Percentiles rank a stretch among this genome's conserved stretches.
phyloP scores from a whole-genome alignment of 2,113 vertebrate genomes.

The Ramphastos sulfuratus region DNA sequence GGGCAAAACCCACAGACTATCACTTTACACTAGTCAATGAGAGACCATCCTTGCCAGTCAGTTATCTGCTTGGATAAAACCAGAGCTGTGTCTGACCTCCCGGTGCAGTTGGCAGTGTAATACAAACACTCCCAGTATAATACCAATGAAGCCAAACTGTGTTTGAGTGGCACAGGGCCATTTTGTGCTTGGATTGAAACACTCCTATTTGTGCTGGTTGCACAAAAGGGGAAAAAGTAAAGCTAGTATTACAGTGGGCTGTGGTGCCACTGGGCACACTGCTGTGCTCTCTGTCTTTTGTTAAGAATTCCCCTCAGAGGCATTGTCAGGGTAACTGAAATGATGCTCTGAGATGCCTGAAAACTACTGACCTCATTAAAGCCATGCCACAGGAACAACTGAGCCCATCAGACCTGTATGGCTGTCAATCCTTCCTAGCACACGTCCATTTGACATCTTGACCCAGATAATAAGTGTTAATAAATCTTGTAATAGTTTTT shows the following conservation, averaged over 20 bases:
- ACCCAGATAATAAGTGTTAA: not conserved
- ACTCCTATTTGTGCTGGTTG: not conserved
- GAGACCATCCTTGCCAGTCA: not conserved
- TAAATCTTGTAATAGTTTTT: not conserved
- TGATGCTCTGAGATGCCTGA: not conserved
- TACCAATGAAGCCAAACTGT: not conserved
- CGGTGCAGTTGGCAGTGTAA: not conserved
- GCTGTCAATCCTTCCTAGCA: not conserved
- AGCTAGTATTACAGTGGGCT: fast-evolving
- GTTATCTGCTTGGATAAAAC: not conserved
- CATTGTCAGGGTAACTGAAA: not conserved
- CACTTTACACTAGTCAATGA: not conserved
- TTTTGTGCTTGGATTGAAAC: not conserved
- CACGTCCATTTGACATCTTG: not conserved
- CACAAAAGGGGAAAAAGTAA: not conserved
- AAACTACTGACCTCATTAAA: not conserved
- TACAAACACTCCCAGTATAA: not conserved
- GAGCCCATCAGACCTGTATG: not conserved
- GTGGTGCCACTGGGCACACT: not conserved
- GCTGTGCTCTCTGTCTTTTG: not conserved
- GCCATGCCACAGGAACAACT: fast-evolving
- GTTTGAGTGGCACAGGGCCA: not conserved
- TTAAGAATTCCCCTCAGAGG: not conserved
- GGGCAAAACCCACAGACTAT: not conserved
- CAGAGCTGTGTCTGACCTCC: not conserved